Base-by-base conservation (phyloP, 2,797 vertebrate genomes). In the Anabacerthia variegaticeps region DNA sequence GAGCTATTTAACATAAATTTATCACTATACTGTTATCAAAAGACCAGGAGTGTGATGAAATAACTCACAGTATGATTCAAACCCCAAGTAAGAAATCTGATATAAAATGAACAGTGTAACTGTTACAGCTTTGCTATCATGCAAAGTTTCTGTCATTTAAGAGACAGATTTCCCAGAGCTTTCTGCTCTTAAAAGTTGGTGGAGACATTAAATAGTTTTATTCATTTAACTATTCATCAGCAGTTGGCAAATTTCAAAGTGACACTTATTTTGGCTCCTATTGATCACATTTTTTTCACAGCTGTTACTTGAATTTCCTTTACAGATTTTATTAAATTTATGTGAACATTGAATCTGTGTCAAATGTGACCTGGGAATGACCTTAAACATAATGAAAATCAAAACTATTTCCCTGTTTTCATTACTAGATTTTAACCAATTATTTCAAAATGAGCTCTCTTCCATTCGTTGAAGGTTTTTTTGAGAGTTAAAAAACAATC, bases 301-400 rank as follows among this genome's bases (percentile, higher is more conserved):
- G 82, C 87, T 96, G 69, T 97, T 97, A 91, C 88, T 94, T 96
- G 96, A 97, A 93, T 96, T 97, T 97, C 89, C 87, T 96, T 93
- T 95, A 96, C 67, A 96, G 94, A 95, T 95, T 97, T 97, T 97
- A 97, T 97, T 97, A 97, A 96, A 98, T 97, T 93, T 97, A 96
- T 97, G 95, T 93, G 94, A 97, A 97, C 95, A 97, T 81, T 68
- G 93, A 98, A 96, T 96, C 92, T 96, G 91, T 95, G 93, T 97
- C 96, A 96, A 97, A 96, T 22, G 44, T 89, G 93, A 96, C 96
- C 97, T 94, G 56, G 22, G 68, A 79, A 92, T 76, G 95, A 97
- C 97, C 97, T 90, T 93, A 95, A 92, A 55, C 75, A 93, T 85
- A 96, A 97, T 88, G 94, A 90, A 97, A 97, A 97, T 97, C 84